phyloP scores from a whole-genome alignment of 2,888 invertebrate genomes.

The Bellardia pandia region DNA sequence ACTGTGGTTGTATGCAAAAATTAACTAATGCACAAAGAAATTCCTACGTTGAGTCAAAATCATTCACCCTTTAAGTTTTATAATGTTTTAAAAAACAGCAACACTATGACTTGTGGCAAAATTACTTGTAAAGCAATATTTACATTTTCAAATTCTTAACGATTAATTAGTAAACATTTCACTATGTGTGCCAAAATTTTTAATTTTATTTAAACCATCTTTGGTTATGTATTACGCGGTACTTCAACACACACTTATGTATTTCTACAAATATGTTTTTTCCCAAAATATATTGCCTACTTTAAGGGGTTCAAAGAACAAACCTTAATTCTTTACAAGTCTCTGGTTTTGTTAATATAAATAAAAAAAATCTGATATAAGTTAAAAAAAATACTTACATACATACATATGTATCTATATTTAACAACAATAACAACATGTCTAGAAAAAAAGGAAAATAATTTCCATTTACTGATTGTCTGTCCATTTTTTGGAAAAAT shows the following conservation, averaged over 20 bases:
- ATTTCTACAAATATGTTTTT: background rate
- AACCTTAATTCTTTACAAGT: background rate
- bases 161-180: too few relatives aligned
- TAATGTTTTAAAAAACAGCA: too few relatives aligned
- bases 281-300: background rate
- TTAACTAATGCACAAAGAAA: too few relatives aligned
- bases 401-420: background rate
- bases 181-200: too few relatives aligned
- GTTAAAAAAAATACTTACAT: slow-evolving; percentile 12
- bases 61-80: too few relatives aligned
- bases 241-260: background rate
- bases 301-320: background rate
- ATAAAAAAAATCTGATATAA: slow-evolving; percentile 18
- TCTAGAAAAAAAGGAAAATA: slow-evolving; percentile 13
- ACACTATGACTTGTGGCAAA: too few relatives aligned
- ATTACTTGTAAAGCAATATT: too few relatives aligned
- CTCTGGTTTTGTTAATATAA: background rate
- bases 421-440: slow-evolving; percentile 20
- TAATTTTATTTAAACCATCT: too few relatives aligned
- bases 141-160: too few relatives aligned
- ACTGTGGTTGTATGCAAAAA: too few relatives aligned
- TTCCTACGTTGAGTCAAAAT: too few relatives aligned
- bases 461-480: slow-evolving; percentile 46
- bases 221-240: too few relatives aligned
- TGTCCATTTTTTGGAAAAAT: slow-evolving; percentile 47